phyloP scores from a whole-genome alignment of 2,113 vertebrate species.

The Plotosus lineatus region DNA sequence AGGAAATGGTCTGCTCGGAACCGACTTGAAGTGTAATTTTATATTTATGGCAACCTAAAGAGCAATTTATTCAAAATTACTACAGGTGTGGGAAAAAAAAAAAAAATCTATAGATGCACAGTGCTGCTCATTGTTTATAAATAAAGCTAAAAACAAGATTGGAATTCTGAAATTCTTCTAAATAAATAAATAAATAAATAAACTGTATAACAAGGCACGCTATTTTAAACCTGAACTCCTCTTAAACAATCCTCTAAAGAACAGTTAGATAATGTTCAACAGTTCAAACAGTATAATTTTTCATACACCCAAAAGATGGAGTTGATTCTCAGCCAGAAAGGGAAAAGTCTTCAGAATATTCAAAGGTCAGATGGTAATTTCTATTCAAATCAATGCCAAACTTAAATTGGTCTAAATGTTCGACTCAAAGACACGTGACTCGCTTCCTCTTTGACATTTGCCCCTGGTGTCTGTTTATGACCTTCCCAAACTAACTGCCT shows the following conservation, averaged over 20 bases:
- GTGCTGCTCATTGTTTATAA: not conserved
- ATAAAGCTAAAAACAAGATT: not conserved
- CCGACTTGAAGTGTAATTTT: constrained; percentile 38
- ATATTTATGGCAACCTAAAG: constrained; percentile 1
- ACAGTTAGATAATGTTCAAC: not conserved
- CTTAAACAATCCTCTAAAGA: constrained; percentile 3
- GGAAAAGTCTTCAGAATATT: constrained; percentile 27
- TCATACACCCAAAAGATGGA: not conserved
- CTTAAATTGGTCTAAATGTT: constrained; percentile 11
- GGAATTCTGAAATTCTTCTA: not conserved
- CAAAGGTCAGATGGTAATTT: constrained; percentile 8
- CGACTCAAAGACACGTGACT: constrained; percentile 24
- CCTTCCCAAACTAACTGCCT: constrained; percentile 32
- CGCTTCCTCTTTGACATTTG: constrained; percentile 6
- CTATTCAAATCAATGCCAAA: constrained; percentile 48
- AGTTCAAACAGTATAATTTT: constrained; percentile 6
- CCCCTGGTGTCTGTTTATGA: constrained; percentile 30
- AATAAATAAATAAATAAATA: not conserved
- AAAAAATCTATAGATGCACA: not conserved
- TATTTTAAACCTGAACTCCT: not conserved
- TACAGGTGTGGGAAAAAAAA: not conserved
- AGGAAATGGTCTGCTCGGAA: constrained; percentile 81
- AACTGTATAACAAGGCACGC: constrained; percentile 4
- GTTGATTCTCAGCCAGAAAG: constrained; percentile 27
- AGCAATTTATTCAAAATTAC: not conserved